phyloP scores from a whole-genome alignment of 2,888 invertebrate species.

The Thecophora atra region DNA sequence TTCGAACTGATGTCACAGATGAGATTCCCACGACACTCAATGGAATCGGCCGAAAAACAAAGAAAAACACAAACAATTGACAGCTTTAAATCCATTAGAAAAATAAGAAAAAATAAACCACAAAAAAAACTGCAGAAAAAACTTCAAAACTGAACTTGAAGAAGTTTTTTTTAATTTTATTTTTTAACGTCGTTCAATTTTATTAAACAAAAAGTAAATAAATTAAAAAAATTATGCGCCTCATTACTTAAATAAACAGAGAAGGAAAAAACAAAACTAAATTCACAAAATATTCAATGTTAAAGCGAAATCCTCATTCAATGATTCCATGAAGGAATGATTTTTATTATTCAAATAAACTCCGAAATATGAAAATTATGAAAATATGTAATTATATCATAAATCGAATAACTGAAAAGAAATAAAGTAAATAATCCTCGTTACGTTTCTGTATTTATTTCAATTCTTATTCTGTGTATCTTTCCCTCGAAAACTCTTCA shows the following conservation, averaged over 20 bases:
- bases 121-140: neutral
- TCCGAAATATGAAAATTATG: neutral
- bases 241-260: neutral
- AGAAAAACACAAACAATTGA: neutral
- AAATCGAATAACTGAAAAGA: too few species aligned
- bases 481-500: too few species aligned
- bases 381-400: too few species aligned
- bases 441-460: too few species aligned
- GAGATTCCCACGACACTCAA: conserved; percentile 33
- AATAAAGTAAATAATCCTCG: too few species aligned
- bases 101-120: neutral
- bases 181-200: too few species aligned
- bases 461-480: too few species aligned
- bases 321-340: neutral
- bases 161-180: too few species aligned
- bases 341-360: neutral
- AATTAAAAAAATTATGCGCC: too few species aligned
- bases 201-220: too few species aligned
- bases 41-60: neutral
- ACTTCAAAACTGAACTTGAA: too few species aligned
- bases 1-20: conserved; percentile 17
- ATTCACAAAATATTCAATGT: neutral
- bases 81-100: neutral
- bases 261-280: neutral
- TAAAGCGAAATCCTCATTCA: neutral